These are phyloP conservation scores for Habropoda laboriosa DNA, from an alignment of 1,140 invertebrate genomes.

Conservation along the genomic window DNA sequence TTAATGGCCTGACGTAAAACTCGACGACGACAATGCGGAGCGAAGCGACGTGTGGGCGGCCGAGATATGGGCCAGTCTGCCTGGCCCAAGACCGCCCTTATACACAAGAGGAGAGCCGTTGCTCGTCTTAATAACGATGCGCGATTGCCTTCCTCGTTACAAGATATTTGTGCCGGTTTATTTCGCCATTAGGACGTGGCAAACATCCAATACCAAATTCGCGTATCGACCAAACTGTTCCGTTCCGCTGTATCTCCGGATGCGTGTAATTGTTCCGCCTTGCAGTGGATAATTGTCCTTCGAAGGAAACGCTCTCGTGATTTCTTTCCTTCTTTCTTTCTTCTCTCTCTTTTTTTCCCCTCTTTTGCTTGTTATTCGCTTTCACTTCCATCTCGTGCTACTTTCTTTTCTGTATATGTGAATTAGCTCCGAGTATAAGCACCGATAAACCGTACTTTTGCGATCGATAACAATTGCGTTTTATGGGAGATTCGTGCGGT, in stretches of 20 bases:
- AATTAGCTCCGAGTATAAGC: neutral
- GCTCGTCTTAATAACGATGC: constrained; percentile 54
- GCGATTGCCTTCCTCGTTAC: constrained; percentile 48
- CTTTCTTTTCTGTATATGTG: neutral
- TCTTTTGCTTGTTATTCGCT: neutral
- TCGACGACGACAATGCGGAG: constrained; percentile 69
- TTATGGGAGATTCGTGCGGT: too few species aligned
- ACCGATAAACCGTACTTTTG: neutral
- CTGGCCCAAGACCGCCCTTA: constrained; percentile 48
- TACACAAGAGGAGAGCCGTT: neutral
- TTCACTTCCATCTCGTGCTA: constrained; percentile 11
- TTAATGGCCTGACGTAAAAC: constrained; percentile 74
- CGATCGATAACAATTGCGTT: too few species aligned
- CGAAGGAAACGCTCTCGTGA: neutral
- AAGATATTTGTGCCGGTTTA: constrained; percentile 25
- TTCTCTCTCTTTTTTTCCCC: neutral
- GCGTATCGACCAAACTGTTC: neutral
- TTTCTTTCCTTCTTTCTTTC: neutral
- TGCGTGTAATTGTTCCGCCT: neutral
- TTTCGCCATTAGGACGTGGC: constrained; percentile 6
- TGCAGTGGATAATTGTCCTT: neutral
- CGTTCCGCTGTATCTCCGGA: neutral
- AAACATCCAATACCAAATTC: neutral
- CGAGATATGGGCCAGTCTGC: constrained; percentile 71
- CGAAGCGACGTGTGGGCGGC: constrained; percentile 68